Evolutionary conservation across 2,113 vertebrate species (phyloP), one percentile per base, ranked within the genome.

Genomic region (Perccottus glenii): DNA sequence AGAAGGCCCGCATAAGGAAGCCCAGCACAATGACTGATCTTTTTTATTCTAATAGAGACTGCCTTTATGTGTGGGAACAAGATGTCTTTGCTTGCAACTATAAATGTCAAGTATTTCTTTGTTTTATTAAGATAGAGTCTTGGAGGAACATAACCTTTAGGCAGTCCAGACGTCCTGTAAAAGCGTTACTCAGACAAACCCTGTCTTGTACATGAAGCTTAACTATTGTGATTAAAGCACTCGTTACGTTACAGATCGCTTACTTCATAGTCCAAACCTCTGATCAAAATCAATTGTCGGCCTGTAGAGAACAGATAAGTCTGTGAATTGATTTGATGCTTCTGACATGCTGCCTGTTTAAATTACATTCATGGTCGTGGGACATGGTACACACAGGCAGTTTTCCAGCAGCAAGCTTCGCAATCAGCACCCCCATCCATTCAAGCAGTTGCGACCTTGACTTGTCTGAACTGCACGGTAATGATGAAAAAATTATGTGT

Each of bases 1-100:
- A 90, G 85, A 78, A 86, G 85, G 83, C 85, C 81, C 55, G 64
- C 38, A n/a, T 71, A 55, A 85, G 89, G 87, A 91, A 87, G 83
- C 66, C 10, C 61, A 76, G 82, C 84, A 91, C 90, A 89, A 91
- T 90, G 85, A 81, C 66, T 84, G 74, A 87, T 90, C 71, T 83
- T 83, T 78, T 85, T 87, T 83, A 77, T 82, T 85, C 81, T 81
- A 52, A 71, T 86, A 64, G 69, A 68, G 73, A 74, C 57, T 3
- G 47, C 32, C 40, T 65, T 77, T 81, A 71, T 81, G 78, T 82
- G 64, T 88, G 76, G 82, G 77, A 89, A 90, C 86, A 75, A 80
- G 62, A 80, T 79, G 8, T 76, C 68, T 82, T 76, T 81, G 42
- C 73, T 78, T 76, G 42, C 45, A 38, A 63, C 82, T 88, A 87